A percentile compares a stretch with the other conserved stretches of the same genome.
These are phyloP conservation scores for Acipenser oxyrinchus DNA, from an alignment of 2,797 vertebrate species.

Conservation along the genomic window DNA sequence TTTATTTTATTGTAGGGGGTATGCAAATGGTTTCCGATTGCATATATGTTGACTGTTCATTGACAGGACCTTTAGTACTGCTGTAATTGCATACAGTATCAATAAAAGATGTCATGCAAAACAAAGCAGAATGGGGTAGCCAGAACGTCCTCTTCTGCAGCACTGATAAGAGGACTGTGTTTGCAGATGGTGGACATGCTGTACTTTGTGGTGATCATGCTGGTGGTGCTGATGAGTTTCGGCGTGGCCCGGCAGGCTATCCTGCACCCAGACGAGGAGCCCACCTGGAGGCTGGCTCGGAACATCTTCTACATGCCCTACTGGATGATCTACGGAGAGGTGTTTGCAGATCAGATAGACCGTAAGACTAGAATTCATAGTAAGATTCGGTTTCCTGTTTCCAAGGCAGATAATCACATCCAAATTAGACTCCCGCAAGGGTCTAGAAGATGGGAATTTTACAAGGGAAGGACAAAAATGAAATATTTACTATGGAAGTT, in stretches of 20 bases:
- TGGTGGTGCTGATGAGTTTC: slow-evolving; percentile 97
- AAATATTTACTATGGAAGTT: no score
- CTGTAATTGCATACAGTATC: no score
- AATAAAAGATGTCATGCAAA: no score
- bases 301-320: slow-evolving; percentile 99
- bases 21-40: no score
- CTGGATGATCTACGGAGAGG: slow-evolving; percentile 99
- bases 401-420: slow-evolving; percentile 77
- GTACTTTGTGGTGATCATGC: slow-evolving; percentile 98
- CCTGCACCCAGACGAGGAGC: slow-evolving; percentile 92
- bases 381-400: slow-evolving; percentile 96
- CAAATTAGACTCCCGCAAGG: slow-evolving; percentile 36
- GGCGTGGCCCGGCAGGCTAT: slow-evolving; percentile 96
- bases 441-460: no score
- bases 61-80: no score
- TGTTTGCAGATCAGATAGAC: slow-evolving; percentile 99
- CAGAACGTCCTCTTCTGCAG: no score
- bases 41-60: no score
- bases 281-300: slow-evolving; percentile 90
- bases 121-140: no score
- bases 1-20: no score
- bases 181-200: slow-evolving; percentile 98
- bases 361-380: slow-evolving; percentile 99
- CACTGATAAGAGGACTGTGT: no score
- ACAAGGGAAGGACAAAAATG: no score